A percentile compares a stretch with the other conserved stretches of the same genome.
Conservation (phyloP, 2,797 vertebrate genomes). For the Melanotaenia trifasciata region DNA sequence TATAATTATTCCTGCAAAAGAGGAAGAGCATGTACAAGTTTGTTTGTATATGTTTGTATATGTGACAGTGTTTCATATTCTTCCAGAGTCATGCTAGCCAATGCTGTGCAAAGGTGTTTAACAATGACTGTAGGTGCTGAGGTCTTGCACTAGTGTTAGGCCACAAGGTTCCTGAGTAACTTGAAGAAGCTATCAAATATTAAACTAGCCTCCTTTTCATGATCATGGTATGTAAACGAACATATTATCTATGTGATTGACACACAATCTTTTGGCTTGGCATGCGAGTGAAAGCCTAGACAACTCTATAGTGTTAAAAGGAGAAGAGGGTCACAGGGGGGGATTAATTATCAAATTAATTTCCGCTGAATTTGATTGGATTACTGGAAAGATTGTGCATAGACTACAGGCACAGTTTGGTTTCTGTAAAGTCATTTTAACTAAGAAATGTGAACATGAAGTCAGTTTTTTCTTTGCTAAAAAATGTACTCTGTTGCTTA, state of each 20-base stretch:
- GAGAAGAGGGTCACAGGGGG: constrained; percentile 46
- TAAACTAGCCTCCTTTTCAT: constrained; percentile 78
- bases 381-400: constrained; percentile 7
- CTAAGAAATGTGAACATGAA: not conserved
- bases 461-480: constrained; percentile 4
- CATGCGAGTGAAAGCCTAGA: constrained; percentile 71
- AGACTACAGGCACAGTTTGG: not conserved
- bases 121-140: constrained; percentile 62
- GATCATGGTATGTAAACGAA: constrained; percentile 81
- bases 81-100: constrained; percentile 50
- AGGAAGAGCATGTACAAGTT: constrained; percentile 13
- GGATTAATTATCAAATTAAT: constrained; percentile 58
- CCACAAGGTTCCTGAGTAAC: constrained; percentile 81
- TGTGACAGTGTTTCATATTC: constrained; percentile 32
- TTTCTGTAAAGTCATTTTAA: constrained; percentile 16
- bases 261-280: constrained; percentile 57
- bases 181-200: constrained; percentile 83
- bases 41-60: not conserved
- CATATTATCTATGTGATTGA: constrained; percentile 77
- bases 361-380: constrained; percentile 35
- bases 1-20: not conserved
- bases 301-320: constrained; percentile 52
- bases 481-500: constrained; percentile 26
- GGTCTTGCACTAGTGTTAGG: constrained; percentile 67
- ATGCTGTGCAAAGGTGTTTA: constrained; percentile 69